These are phyloP conservation scores for Alfaro cultratus DNA, from an alignment of 2,797 vertebrate genomes.

Conservation along the genomic window DNA sequence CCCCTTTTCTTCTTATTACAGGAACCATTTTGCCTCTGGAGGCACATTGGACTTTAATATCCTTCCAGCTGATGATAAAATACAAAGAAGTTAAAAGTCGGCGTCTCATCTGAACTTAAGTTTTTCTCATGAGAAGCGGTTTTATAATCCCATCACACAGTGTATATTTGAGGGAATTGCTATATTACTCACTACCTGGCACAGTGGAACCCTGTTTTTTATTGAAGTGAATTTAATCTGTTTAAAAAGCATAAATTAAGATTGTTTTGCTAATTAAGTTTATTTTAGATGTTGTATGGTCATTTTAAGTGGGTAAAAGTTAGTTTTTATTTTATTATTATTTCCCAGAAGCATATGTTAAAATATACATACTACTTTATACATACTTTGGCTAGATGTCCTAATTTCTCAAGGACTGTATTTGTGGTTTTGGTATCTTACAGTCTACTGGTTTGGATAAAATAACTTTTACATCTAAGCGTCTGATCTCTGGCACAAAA, in stretches of 20 bases:
- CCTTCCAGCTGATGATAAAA: slow-evolving; percentile 5
- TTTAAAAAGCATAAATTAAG: neutral
- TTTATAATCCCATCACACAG: neutral
- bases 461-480: neutral
- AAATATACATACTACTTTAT: neutral
- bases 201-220: neutral
- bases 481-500: neutral
- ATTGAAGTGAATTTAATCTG: neutral
- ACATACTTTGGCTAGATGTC: neutral
- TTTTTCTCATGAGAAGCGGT: neutral
- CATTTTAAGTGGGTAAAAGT: neutral
- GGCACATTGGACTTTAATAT: slow-evolving; percentile 10
- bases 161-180: neutral
- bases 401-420: neutral
- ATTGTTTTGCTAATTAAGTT: neutral
- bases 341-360: neutral
- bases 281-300: too few relatives aligned
- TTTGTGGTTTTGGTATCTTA: neutral
- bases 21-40: slow-evolving; percentile 22
- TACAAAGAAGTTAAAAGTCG: neutral
- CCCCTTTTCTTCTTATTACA: slow-evolving; percentile 48
- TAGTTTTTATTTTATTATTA: neutral
- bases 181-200: neutral
- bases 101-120: neutral
- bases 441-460: neutral